These are phyloP conservation scores for Mugil cephalus DNA, from an alignment of 2,113 vertebrate genomes.

Conservation along the genomic window DNA sequence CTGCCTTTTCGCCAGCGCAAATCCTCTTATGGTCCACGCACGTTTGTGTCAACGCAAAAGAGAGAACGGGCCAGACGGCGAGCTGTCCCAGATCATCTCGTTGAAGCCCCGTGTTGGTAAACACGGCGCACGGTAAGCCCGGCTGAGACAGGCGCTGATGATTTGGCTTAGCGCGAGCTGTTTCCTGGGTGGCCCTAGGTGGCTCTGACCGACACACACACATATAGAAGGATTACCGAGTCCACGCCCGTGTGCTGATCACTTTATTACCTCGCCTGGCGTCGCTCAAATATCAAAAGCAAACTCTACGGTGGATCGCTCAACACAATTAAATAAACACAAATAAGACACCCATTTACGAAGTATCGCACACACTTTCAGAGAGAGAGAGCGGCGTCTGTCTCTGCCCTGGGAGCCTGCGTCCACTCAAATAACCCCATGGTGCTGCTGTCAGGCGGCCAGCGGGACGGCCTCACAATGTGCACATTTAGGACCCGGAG, in stretches of 20 bases:
- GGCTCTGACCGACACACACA: constrained; percentile 17
- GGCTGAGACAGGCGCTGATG: constrained; percentile 68
- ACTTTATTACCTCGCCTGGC: constrained; percentile 10
- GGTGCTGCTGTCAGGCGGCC: constrained; percentile 69
- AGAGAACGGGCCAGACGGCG: constrained; percentile 36
- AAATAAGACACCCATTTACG: constrained; percentile 55
- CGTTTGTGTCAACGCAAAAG: constrained; percentile 20
- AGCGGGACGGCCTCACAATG: constrained; percentile 75
- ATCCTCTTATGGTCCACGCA: constrained; percentile 74
- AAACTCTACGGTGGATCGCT: constrained; percentile 35
- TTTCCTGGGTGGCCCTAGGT: constrained; percentile 53
- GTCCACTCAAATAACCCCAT: constrained; percentile 73
- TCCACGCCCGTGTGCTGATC: constrained; percentile 13
- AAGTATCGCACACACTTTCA: constrained; percentile 38
- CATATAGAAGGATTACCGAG: constrained; percentile 7
- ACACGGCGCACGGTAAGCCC: constrained; percentile 74
- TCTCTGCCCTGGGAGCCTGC: constrained; percentile 42
- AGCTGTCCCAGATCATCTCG: constrained; percentile 73
- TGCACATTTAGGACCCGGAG: constrained; percentile 76
- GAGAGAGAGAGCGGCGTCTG: constrained; percentile 45
- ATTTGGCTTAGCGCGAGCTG: constrained; percentile 64
- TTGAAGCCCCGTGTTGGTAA: constrained; percentile 75
- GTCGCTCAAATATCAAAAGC: constrained; percentile 34
- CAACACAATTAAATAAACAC: constrained; percentile 53
- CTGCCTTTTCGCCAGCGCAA: constrained; percentile 59